phyloP scores from a whole-genome alignment of 2,113 vertebrate genomes.

The Smithornis capensis region DNA sequence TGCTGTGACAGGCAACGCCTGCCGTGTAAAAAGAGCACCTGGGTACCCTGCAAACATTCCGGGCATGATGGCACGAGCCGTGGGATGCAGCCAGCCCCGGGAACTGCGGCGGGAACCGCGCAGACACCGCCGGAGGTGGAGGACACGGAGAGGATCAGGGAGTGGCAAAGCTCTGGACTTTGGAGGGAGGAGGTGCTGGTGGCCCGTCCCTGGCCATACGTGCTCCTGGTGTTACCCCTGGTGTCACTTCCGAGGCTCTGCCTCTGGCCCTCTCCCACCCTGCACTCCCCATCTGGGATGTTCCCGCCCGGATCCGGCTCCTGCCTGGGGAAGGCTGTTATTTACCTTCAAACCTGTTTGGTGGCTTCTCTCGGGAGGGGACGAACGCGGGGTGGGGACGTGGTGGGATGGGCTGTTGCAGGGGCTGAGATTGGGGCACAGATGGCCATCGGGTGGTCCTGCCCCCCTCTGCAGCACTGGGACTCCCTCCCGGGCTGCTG shows the following conservation, averaged over 20 bases:
- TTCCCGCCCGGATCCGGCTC: slow-evolving; percentile 28
- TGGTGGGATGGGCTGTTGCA: not conserved
- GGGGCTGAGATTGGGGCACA: not conserved
- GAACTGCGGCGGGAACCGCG: not conserved
- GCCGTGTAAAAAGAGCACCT: not conserved
- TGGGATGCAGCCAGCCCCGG: not conserved
- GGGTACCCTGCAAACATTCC: not conserved
- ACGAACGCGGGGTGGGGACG: not conserved
- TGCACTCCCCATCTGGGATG: not conserved
- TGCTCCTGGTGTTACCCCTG: not conserved
- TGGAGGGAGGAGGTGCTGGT: not conserved
- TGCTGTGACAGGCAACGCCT: slow-evolving; percentile 34
- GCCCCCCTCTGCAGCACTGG: rapidly evolving
- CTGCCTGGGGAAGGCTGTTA: not conserved
- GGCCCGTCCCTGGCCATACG: rapidly evolving
- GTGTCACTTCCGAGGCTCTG: not conserved
- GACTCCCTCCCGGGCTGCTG: not conserved
- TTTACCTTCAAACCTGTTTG: slow-evolving; percentile 67
- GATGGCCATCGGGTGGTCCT: not conserved
- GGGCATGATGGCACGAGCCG: not conserved
- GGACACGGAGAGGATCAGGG: not conserved
- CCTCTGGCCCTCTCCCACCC: not conserved
- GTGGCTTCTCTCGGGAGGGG: slow-evolving; percentile 40
- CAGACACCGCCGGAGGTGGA: not conserved
- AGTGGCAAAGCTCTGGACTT: not conserved